Conservation (phyloP, 2,797 vertebrate genomes). For the Neosilurus hyrtlii region DNA sequence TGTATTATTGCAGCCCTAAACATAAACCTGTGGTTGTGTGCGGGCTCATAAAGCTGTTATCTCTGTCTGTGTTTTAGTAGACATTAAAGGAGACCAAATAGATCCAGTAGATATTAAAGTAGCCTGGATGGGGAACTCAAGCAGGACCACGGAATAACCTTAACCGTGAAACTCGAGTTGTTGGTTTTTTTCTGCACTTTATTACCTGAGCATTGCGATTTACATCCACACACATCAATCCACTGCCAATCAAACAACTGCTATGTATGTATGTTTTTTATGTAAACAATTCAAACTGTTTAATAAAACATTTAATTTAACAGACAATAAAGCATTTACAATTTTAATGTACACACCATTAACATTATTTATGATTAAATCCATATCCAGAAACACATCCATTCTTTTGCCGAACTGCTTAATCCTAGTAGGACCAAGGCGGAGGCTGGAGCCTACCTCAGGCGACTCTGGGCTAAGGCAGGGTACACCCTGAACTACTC, state of each 20-base stretch:
- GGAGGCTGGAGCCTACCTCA: too few species aligned
- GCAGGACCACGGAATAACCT: not conserved
- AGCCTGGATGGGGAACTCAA: conserved; percentile 1
- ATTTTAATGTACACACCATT: not conserved
- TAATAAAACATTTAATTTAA: conserved; percentile 51
- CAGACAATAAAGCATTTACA: conserved; percentile 9
- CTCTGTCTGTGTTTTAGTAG: conserved; percentile 60
- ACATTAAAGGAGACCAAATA: conserved; percentile 54
- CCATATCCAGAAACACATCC: not conserved
- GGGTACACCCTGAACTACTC: too few species aligned
- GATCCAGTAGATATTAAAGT: conserved; percentile 36
- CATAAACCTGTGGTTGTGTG: conserved; percentile 13
- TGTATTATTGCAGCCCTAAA: conserved; percentile 19
- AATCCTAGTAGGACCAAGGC: too few species aligned
- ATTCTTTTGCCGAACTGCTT: too few species aligned
- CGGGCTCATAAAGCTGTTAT: conserved; percentile 28
- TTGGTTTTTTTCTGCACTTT: conserved; percentile 71
- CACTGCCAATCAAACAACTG: conserved; percentile 32
- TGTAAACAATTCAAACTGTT: conserved; percentile 34
- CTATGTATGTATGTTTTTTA: conserved; percentile 50
- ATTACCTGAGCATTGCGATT: conserved; percentile 59
- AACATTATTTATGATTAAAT: not conserved
- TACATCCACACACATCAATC: conserved; percentile 35
- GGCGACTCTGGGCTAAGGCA: too few species aligned
- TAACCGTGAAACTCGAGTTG: not conserved